Percentiles rank a stretch among this genome's conserved stretches.
Conservation (phyloP, 2,888 invertebrate genomes). For the Drosophila neutralis region DNA sequence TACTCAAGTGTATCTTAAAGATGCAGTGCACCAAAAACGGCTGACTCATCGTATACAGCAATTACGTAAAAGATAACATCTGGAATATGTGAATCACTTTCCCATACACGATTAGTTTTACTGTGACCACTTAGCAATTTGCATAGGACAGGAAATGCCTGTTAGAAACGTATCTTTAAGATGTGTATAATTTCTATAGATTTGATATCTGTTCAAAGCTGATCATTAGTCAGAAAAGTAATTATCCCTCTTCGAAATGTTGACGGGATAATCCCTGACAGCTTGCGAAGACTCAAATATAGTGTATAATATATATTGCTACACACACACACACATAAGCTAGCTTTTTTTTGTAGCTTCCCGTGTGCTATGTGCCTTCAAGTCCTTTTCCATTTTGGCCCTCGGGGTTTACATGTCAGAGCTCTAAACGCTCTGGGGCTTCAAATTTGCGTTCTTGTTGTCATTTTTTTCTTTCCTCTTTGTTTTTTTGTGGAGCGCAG, state of each 20-base stretch:
- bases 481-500: slow-evolving; percentile 24
- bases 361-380: slow-evolving; percentile 27
- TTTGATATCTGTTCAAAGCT: background rate
- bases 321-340: background rate
- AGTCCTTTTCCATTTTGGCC: slow-evolving; percentile 37
- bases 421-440: slow-evolving; percentile 34
- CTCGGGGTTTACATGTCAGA: slow-evolving; percentile 63
- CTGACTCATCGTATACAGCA: background rate
- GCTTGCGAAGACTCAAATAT: background rate
- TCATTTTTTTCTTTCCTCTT: background rate
- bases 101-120: background rate
- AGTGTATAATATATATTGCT: background rate
- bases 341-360: slow-evolving; percentile 9
- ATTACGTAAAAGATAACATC: slow-evolving; percentile 2
- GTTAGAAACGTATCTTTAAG: background rate
- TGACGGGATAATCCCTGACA: slow-evolving; percentile 27
- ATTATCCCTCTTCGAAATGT: slow-evolving; percentile 5
- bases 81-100: slow-evolving; percentile 27
- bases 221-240: slow-evolving; percentile 15
- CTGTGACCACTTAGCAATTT: background rate
- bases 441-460: slow-evolving; percentile 18
- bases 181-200: background rate
- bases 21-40: background rate
- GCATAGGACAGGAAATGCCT: slow-evolving; percentile 7
- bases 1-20: background rate